Evolutionary conservation across 2,888 invertebrate genomes (phyloP), one percentile per base, ranked within the genome.

Genomic region (Clanis bilineata): DNA sequence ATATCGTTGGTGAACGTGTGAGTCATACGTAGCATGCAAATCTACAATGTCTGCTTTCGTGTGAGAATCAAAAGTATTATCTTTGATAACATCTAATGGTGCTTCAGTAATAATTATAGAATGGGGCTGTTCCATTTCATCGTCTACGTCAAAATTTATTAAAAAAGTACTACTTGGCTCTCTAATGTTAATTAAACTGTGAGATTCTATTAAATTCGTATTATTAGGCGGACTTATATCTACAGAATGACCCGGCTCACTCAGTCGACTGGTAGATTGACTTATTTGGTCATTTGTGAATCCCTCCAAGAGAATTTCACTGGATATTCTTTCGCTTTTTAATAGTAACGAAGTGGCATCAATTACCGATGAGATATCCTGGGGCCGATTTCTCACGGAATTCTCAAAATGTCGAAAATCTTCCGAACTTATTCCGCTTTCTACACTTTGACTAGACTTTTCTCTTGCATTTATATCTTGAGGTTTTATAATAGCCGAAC

Each of bases 41-140:
- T 80, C 75, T 25, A 66, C 55, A 28, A 67, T 62, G 62, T 70
- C 67, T 3, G 61, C 59, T 57, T 80, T 77, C 3, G 64, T 62
- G 41, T 82, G 78, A 12, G 82, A 75, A 63, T 87, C 85, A 54
- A 70, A 79, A 6, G 80, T 80, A 66, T 71, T 84, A 18, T 79
- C 74, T 67, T 77, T 84, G 47, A 74, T 70, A 9, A 76, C 65
- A 60, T 81, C 76, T 68, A 84, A 74, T 36, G 82, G 80, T 39
- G 80, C 78, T 71, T 90, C 89, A 3, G 91, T 90, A 55, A 91
- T 83, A 6, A 91, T 90, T 18, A 91, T 89, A 38, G 91, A 91
- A 69, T 91, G 91, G 18, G 91, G 91, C 65, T 90, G 91, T 55
- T 91, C 90, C 22, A 79, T 88, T 66, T 89, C 90, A 64, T 90